phyloP scores from a whole-genome alignment of 2,113 vertebrate genomes.

The Etheostoma spectabile region DNA sequence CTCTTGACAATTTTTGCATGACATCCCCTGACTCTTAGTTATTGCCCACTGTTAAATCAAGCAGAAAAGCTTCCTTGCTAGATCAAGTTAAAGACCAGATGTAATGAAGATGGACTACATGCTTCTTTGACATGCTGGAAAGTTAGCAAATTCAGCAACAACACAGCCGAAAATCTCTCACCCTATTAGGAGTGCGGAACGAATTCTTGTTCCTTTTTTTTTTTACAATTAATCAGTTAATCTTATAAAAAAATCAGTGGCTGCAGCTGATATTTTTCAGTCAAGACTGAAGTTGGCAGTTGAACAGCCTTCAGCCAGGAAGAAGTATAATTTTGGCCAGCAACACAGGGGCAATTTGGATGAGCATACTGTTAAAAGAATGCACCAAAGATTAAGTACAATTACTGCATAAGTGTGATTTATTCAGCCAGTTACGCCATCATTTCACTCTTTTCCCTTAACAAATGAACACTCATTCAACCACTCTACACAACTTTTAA shows the following conservation, averaged over 20 bases:
- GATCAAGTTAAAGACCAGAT: slow-evolving; percentile 59
- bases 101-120: slow-evolving; percentile 46
- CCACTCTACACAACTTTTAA: slow-evolving; percentile 7
- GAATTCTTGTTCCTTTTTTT: slow-evolving; percentile 29
- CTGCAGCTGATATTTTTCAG: slow-evolving; percentile 60
- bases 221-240: slow-evolving; percentile 36
- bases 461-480: slow-evolving; percentile 54
- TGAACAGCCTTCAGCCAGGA: slow-evolving; percentile 49
- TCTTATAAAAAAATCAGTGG: slow-evolving; percentile 45
- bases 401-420: slow-evolving; percentile 67
- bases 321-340: slow-evolving; percentile 61
- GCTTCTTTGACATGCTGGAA: slow-evolving; percentile 26
- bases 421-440: slow-evolving; percentile 61
- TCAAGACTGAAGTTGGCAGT: slow-evolving; percentile 20
- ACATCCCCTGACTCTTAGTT: slow-evolving; percentile 45
- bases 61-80: slow-evolving; percentile 43
- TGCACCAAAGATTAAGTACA: slow-evolving; percentile 65
- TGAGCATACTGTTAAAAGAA: slow-evolving; percentile 57
- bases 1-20: slow-evolving; percentile 57
- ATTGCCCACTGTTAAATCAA: slow-evolving; percentile 60
- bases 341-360: slow-evolving; percentile 66
- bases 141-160: slow-evolving; percentile 26
- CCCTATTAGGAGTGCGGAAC: slow-evolving; percentile 16
- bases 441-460: slow-evolving; percentile 45
- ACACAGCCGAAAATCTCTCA: slow-evolving; percentile 38